A percentile compares a stretch with the other conserved stretches of the same genome.
Conservation (phyloP, 2,797 vertebrate genomes). For the Phrynocephalus guinanensis region DNA sequence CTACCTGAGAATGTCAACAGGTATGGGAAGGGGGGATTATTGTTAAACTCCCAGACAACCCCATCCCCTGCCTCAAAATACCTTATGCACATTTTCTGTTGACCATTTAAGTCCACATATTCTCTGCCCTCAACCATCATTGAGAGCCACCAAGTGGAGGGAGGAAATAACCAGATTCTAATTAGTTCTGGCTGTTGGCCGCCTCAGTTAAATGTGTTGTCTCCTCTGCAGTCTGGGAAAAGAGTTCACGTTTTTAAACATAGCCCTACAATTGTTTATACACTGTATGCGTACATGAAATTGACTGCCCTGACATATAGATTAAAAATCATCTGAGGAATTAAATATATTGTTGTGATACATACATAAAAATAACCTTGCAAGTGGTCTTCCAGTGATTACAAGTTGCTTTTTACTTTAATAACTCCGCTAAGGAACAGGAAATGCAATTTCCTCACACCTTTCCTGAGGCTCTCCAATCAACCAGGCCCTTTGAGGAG, state of each 20-base stretch:
- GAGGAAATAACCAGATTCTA: slow-evolving; percentile 40
- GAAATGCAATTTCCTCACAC: slow-evolving; percentile 76
- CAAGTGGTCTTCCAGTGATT: slow-evolving; percentile 67
- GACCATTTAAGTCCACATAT: background rate
- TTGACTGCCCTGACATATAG: slow-evolving; percentile 61
- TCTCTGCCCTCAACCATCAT: slow-evolving; percentile 30
- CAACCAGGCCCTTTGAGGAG: slow-evolving; percentile 75
- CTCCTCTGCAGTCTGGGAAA: slow-evolving; percentile 64
- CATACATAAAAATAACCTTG: slow-evolving; percentile 70
- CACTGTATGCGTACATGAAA: slow-evolving; percentile 48
- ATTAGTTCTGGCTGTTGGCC: slow-evolving; percentile 64
- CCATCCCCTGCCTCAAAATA: slow-evolving; percentile 20
- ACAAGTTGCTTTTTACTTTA: slow-evolving; percentile 75
- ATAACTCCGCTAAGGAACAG: slow-evolving; percentile 71
- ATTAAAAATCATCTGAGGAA: slow-evolving; percentile 63
- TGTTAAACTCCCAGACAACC: background rate
- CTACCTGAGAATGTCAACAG: slow-evolving; percentile 13
- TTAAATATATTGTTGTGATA: slow-evolving; percentile 64
- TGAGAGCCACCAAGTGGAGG: slow-evolving; percentile 22
- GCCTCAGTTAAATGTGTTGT: slow-evolving; percentile 51
- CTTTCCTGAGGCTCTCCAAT: slow-evolving; percentile 78
- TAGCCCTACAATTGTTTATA: slow-evolving; percentile 48
- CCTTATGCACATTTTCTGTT: slow-evolving; percentile 23
- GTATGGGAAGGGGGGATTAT: slow-evolving; percentile 35
- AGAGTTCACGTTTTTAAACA: slow-evolving; percentile 56